phyloP scores from a whole-genome alignment of 1,140 invertebrate genomes.

The Cepaea nemoralis region DNA sequence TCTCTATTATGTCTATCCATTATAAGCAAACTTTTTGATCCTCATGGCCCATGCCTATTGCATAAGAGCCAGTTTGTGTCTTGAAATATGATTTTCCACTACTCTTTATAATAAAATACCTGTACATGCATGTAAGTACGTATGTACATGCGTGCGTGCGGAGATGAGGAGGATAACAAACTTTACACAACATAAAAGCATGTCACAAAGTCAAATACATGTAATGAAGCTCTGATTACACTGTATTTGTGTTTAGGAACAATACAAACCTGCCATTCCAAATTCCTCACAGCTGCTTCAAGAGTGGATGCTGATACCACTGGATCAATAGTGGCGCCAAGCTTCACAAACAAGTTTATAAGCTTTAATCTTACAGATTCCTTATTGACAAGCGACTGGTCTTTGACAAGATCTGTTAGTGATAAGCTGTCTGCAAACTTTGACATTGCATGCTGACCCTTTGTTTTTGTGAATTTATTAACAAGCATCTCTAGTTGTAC shows the following conservation, averaged over 20 bases:
- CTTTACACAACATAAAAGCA: too few species aligned
- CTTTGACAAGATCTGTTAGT: conserved; percentile 47
- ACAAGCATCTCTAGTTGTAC: conserved; percentile 53
- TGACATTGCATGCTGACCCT: conserved; percentile 35
- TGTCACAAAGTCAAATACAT: too few species aligned
- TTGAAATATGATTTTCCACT: too few species aligned
- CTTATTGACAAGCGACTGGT: conserved; percentile 38
- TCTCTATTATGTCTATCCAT: too few species aligned
- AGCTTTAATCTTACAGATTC: conserved; percentile 41
- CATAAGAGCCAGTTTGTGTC: too few species aligned
- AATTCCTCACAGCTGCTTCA: conserved; percentile 46
- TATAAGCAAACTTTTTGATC: too few species aligned
- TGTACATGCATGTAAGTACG: too few species aligned
- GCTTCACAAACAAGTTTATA: conserved; percentile 41
- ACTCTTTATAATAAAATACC: too few species aligned
- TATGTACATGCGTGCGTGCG: too few species aligned
- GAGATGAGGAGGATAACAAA: too few species aligned
- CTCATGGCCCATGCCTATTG: too few species aligned
- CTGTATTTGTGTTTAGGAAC: not conserved
- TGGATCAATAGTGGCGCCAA: conserved; percentile 40
- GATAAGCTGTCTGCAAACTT: conserved; percentile 53
- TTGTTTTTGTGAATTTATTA: conserved; percentile 43
- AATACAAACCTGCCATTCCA: conserved; percentile 44
- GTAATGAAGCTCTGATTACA: conserved; percentile 1
- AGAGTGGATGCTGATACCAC: conserved; percentile 46